A percentile compares a stretch with the other conserved stretches of the same genome.
These are phyloP conservation scores for Isaurus tuberculatus DNA, from an alignment of 92 coral and sea anemone species.

Conservation along the genomic window DNA sequence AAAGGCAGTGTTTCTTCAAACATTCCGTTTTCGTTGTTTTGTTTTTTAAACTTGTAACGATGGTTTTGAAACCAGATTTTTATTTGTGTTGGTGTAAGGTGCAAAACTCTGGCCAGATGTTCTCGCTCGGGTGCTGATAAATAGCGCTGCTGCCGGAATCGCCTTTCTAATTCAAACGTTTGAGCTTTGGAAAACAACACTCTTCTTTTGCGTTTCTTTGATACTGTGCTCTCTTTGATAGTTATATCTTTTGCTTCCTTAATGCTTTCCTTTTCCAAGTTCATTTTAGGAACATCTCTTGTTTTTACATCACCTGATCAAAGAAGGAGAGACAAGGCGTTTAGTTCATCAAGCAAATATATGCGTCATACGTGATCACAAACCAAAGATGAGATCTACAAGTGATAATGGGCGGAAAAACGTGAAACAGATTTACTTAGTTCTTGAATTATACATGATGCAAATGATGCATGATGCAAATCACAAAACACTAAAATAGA, in stretches of 20 bases:
- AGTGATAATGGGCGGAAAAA: constrained; percentile 5
- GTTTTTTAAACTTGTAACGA: constrained; percentile 54
- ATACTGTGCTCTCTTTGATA: constrained; percentile 17
- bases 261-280: not conserved
- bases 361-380: not conserved
- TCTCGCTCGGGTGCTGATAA: constrained; percentile 52
- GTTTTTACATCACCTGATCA: constrained; percentile 25
- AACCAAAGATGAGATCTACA: constrained; percentile 10
- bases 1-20: constrained; percentile 51
- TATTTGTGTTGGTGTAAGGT: constrained; percentile 54
- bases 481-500: constrained; percentile 10
- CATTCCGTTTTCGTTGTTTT: constrained; percentile 39
- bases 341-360: constrained; percentile 2
- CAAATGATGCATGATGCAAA: not conserved
- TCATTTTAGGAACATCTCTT: constrained; percentile 3
- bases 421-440: not conserved
- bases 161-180: constrained; percentile 43
- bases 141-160: constrained; percentile 52
- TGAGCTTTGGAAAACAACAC: constrained; percentile 49
- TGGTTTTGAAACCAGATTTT: constrained; percentile 59
- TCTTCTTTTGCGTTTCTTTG: constrained; percentile 46
- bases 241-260: constrained; percentile 27
- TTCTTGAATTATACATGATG: too few species aligned
- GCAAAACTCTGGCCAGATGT: constrained; percentile 36
- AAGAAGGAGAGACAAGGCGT: not conserved